Evolutionary conservation across 2,888 invertebrate genomes (phyloP).

Genomic region (Phengaris arion): DNA sequence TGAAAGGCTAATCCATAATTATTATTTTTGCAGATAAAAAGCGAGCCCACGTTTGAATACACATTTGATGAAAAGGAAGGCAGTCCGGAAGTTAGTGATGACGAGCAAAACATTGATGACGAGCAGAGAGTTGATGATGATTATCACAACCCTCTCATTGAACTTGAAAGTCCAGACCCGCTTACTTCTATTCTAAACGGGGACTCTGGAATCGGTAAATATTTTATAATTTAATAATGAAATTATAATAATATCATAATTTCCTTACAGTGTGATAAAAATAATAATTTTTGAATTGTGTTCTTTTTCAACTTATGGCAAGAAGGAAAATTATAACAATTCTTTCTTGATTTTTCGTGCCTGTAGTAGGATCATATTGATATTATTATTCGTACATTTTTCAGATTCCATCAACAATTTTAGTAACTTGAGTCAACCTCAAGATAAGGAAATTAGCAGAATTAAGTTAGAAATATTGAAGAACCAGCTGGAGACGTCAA

Average conservation of each 20-base stretch:
- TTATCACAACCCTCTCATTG: constrained; percentile 31
- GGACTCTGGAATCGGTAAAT: constrained; percentile 54
- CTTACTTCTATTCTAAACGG: constrained; percentile 53
- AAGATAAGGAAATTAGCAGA: constrained; percentile 56
- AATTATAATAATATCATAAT: too few species aligned
- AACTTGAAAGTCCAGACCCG: constrained; percentile 48
- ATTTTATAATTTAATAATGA: too few species aligned
- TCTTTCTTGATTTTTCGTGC: neutral
- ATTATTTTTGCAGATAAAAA: constrained; percentile 54
- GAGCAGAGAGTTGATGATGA: constrained; percentile 40
- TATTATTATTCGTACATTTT: constrained; percentile 36
- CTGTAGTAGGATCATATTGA: neutral
- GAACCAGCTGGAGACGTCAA: constrained; percentile 66
- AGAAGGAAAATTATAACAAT: neutral
- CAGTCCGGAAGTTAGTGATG: constrained; percentile 40
- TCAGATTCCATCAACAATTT: constrained; percentile 48
- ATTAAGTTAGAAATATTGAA: constrained; percentile 62
- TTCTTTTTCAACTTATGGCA: too few species aligned
- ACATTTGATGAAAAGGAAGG: constrained; percentile 42
- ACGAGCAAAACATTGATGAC: constrained; percentile 41
- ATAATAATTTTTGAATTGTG: too few species aligned
- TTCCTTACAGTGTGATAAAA: too few species aligned
- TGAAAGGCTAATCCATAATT: neutral
- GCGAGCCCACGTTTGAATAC: constrained; percentile 51
- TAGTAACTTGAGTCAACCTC: constrained; percentile 39